Evolutionary conservation across 2,797 vertebrate species (phyloP).

Genomic region (Siniperca scherzeri): DNA sequence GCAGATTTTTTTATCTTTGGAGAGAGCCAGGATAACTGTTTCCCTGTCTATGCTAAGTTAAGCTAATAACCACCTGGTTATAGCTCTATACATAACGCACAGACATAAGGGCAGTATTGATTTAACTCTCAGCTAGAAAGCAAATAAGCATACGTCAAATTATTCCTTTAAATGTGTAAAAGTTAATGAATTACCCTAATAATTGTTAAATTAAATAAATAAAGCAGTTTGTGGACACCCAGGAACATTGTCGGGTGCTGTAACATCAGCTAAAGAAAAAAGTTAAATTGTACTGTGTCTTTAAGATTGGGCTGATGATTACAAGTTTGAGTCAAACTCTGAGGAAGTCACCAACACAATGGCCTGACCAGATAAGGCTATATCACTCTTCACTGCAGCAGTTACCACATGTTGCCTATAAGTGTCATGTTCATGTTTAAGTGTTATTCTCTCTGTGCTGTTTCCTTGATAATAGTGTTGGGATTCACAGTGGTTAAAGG

Average conservation of each 20-base stretch:
- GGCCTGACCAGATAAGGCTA: slow-evolving; percentile 66
- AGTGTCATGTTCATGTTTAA: slow-evolving; percentile 34
- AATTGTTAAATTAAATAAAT: not conserved
- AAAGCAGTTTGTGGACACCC: not conserved
- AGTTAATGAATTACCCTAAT: not conserved
- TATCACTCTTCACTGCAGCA: slow-evolving; percentile 49
- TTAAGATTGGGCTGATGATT: slow-evolving; percentile 31
- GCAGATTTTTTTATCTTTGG: not conserved
- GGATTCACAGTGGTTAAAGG: too few relatives aligned
- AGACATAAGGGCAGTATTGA: not conserved
- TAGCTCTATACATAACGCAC: too few relatives aligned
- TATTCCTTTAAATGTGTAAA: not conserved
- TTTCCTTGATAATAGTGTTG: slow-evolving; percentile 40
- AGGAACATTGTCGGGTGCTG: not conserved
- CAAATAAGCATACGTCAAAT: not conserved
- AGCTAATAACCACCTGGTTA: not conserved
- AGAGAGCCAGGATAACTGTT: not conserved
- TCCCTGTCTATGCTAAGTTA: not conserved
- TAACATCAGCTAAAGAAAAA: not conserved
- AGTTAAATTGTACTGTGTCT: not conserved
- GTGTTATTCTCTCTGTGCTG: slow-evolving; percentile 47
- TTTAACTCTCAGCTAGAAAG: not conserved
- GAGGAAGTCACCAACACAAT: slow-evolving; percentile 72
- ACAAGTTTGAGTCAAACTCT: slow-evolving; percentile 32
- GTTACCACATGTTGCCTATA: slow-evolving; percentile 22